Base-by-base conservation (phyloP, 2,888 invertebrate genomes). In the Anarsia innoxiella region DNA sequence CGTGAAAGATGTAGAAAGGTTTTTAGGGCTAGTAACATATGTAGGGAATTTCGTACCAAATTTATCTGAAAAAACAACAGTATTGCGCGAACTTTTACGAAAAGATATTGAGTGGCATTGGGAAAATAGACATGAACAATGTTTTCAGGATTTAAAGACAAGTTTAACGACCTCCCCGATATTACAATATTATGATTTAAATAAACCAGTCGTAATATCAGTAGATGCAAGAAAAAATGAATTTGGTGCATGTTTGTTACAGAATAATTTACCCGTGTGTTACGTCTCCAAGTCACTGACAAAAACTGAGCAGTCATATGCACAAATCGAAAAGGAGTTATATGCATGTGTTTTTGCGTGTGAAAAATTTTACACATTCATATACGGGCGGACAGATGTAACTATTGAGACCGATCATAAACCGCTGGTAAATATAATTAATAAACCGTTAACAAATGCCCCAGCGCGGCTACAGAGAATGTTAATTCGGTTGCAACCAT, bases 91-190 rank as follows among this genome's bases (percentile, higher is more conserved):
- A 23, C 13, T 36, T 5, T 16, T 36, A 14, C 28, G 12, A 31
- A 31, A 31, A 11, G 23, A 19, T 4, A 11, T 31, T 2, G 23
- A 29, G 13, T 36, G 29, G 31, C 31, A 31, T 12, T 31, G 31
- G 42, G 10, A 45, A 40, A 25, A 31, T 45, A 9, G 44, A 46
- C 31, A 31, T 6, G 31, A 31, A 25, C 46, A 49, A 35, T 31
- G 16, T 5, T 49, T 46, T 14, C 44, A 47, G 1, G 47, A 51
- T 14, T 47, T 51, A 49, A 51, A 19, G 46, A 51, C 23, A 19
- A n/a, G 23, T 29, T 30, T 36, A 23, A 10, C 36, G 6, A 30
- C 12, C 13, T 11, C 10, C 5, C 36, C 29, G n/a, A 30, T 36
- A 3, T 30, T 36, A 13, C 31, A 31, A 16, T 37, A 37, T 19